phyloP scores from a whole-genome alignment of 2,113 vertebrate genomes.

The Butorides virescens region DNA sequence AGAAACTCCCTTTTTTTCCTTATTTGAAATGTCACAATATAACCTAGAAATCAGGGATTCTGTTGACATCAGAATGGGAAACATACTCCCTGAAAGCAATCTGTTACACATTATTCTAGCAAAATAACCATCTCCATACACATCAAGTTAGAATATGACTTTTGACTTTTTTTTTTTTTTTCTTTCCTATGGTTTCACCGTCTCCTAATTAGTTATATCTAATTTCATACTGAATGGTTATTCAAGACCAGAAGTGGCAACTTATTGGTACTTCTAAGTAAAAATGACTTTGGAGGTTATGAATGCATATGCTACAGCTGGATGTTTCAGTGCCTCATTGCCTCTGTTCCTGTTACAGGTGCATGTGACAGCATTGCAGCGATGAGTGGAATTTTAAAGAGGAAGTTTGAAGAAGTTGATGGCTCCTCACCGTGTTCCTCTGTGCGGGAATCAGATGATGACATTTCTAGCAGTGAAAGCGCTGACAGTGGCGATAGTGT shows the following conservation, averaged over 20 bases:
- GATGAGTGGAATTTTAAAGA: conserved; percentile 94
- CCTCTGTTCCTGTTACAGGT: conserved; percentile 68
- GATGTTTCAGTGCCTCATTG: conserved; percentile 56
- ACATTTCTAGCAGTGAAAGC: conserved; percentile 96
- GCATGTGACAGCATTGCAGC: conserved; percentile 68
- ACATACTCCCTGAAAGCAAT: background rate
- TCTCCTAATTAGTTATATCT: background rate
- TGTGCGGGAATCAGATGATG: conserved; percentile 92
- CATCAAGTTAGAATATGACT: background rate
- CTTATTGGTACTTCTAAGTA: background rate
- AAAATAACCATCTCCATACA: background rate
- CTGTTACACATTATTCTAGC: background rate
- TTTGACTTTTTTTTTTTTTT: background rate
- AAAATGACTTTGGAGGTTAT: conserved; percentile 65
- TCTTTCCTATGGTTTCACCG: background rate
- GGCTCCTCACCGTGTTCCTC: conserved; percentile 96
- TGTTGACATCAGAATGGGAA: background rate
- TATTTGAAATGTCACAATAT: background rate
- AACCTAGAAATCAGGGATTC: background rate
- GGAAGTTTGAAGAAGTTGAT: conserved; percentile 97
- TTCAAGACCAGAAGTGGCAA: background rate
- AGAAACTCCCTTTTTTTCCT: background rate
- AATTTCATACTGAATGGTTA: background rate
- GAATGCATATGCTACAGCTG: conserved; percentile 60
- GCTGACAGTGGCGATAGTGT: conserved; percentile 97